Base-by-base conservation (phyloP, 2,113 vertebrate species). In the Caretta caretta region DNA sequence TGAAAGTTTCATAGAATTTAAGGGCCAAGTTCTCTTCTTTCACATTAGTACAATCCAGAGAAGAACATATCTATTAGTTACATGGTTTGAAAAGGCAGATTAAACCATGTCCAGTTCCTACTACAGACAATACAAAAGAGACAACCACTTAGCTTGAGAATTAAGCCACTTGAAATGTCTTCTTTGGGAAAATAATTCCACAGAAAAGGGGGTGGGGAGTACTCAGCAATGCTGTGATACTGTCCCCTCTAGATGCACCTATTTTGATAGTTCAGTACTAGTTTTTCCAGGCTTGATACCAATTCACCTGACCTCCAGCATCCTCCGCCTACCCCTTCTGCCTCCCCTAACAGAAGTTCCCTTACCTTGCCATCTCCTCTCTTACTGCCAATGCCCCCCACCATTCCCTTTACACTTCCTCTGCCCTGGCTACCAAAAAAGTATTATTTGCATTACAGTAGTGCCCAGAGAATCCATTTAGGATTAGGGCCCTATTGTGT, bases 1-100 rank as follows among this genome's bases (percentile, higher is more conserved):
- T 95, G 85, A 72, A 97, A 90, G 89, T 89, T 97, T 93, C 89
- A 97, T 92, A 97, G 96, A 97, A 97, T 96, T 86, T 75, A 93
- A 91, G 2, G 1, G 86, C 86, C 69, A 97, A 90, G 90, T 85
- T 94, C 86, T 96, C 94, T 91, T 95, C 93, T 95, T 94, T 69
- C 90, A 91, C 69, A 87, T 51, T 48, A 72, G 11, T 78, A 24
- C 38, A 78, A 48, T 46, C 46, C 42, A 29, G 75, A 78, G 46
- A 46, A 46, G 20, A 79, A 16, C 29, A 38, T 42, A 46, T 35
- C 19, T 22, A n/a, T 48, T 85, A 89, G 92, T 94, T 94, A 92
- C 3, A 95, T 78, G 92, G 91, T 46, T 91, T 54, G 90, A 49
- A 89, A 54, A 89, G 69, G 79, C 54, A 87, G 54, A 6, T 48